Evolutionary conservation across 2,888 invertebrate species (phyloP).

Genomic region (Eilema depressum): DNA sequence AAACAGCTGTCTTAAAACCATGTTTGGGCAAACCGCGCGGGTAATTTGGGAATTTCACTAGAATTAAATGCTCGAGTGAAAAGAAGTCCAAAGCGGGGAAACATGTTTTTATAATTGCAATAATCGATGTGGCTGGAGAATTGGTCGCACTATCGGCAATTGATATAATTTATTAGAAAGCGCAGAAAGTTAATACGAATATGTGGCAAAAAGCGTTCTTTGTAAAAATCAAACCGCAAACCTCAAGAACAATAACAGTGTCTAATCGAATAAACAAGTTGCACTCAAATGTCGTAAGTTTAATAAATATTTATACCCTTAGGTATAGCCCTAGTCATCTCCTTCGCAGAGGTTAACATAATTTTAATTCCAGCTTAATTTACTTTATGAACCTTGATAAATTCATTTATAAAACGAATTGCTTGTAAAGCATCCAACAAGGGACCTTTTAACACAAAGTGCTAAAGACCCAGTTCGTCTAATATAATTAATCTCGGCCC

Average conservation of each 20-base stretch:
- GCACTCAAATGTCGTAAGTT: slow-evolving; percentile 8
- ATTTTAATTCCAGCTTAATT: slow-evolving; percentile 65
- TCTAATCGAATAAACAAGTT: not conserved
- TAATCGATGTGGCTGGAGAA: slow-evolving; percentile 45
- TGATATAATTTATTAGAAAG: slow-evolving; percentile 44
- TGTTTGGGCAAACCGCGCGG: slow-evolving; percentile 30
- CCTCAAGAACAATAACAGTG: not conserved
- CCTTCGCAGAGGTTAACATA: slow-evolving; percentile 52
- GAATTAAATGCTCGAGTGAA: slow-evolving; percentile 40
- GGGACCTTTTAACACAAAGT: slow-evolving; percentile 61
- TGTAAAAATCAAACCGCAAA: not conserved
- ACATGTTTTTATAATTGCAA: slow-evolving; percentile 50
- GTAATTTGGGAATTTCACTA: slow-evolving; percentile 47
- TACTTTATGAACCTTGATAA: slow-evolving; percentile 63
- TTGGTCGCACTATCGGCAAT: slow-evolving; percentile 30
- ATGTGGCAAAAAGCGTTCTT: slow-evolving; percentile 23
- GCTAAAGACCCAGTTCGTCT: slow-evolving; percentile 62
- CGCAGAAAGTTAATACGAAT: slow-evolving; percentile 36
- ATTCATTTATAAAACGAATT: slow-evolving; percentile 73
- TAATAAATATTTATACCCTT: not conserved
- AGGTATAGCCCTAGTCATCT: slow-evolving; percentile 45
- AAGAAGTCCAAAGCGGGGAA: slow-evolving; percentile 31
- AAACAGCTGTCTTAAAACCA: slow-evolving; percentile 71
- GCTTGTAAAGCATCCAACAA: slow-evolving; percentile 55
- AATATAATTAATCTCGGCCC: slow-evolving; percentile 72